Evolutionary conservation across 2,888 invertebrate genomes (phyloP).

Genomic region (Pollenia angustigena): DNA sequence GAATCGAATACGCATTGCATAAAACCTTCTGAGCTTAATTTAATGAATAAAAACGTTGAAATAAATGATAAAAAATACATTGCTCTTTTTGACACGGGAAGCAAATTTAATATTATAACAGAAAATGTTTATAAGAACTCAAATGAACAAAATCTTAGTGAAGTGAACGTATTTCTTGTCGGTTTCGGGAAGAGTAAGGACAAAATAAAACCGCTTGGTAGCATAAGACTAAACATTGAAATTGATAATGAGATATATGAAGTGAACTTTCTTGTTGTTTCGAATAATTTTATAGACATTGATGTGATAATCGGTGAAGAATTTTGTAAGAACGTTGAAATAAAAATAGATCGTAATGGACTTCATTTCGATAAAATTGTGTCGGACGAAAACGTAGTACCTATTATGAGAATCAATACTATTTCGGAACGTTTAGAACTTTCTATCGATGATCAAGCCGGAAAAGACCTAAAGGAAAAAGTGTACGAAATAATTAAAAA

Average conservation of each 20-base stretch:
- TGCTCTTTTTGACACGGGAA: neutral
- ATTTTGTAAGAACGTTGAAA: too few relatives aligned
- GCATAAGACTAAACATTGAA: neutral
- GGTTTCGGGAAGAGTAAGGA: too few relatives aligned
- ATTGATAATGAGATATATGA: conserved; percentile 5
- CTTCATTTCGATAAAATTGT: neutral
- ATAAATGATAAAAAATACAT: neutral
- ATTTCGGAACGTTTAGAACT: conserved; percentile 4
- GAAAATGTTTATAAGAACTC: neutral
- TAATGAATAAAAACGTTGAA: neutral
- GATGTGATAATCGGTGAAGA: conserved; percentile 26
- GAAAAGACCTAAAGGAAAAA: too few relatives aligned
- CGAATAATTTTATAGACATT: conserved; percentile 18
- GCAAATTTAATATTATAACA: neutral
- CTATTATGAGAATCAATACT: conserved; percentile 6
- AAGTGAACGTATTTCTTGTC: neutral
- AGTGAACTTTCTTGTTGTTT: conserved; percentile 14
- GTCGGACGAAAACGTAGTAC: conserved; percentile 9
- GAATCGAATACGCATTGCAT: too few relatives aligned
- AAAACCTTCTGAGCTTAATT: too few relatives aligned
- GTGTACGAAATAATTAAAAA: too few relatives aligned
- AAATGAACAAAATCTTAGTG: neutral
- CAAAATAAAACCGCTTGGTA: too few relatives aligned
- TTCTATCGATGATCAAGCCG: conserved; percentile 2
- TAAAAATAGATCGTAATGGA: conserved; percentile 3